A percentile compares a stretch with the other conserved stretches of the same genome.
Evolutionary conservation across 1,140 invertebrate genomes (phyloP).

Genomic region (Panulirus ornatus): DNA sequence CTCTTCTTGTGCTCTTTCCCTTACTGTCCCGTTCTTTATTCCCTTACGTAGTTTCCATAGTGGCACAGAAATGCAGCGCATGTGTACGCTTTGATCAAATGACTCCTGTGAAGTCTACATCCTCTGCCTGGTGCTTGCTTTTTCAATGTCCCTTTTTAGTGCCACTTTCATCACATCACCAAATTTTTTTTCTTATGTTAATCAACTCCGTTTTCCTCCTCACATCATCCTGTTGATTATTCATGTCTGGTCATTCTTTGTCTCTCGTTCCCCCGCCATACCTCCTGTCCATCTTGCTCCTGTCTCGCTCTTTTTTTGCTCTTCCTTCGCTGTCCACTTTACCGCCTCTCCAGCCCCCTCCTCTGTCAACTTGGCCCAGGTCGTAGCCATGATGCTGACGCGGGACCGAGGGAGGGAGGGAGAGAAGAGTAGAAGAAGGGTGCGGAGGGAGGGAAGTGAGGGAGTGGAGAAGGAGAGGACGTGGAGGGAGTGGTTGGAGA

Average conservation of each 20-base stretch:
- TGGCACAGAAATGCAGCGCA: too few species aligned
- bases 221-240: background rate
- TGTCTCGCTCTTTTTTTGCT: background rate
- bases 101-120: too few species aligned
- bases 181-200: background rate
- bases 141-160: background rate
- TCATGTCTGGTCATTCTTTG: background rate
- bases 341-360: background rate
- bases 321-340: background rate
- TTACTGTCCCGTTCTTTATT: background rate
- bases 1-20: too few species aligned
- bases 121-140: background rate
- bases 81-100: too few species aligned
- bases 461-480: background rate
- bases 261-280: background rate
- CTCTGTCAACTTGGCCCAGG: background rate
- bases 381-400: background rate
- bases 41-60: slow-evolving; percentile 17
- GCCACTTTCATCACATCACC: background rate
- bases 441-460: background rate
- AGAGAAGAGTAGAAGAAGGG: background rate
- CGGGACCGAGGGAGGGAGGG: background rate
- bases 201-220: background rate
- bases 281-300: background rate
- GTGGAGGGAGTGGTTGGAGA: background rate